Conservation (phyloP, 2,797 vertebrate species). For the Spea hammondii region DNA sequence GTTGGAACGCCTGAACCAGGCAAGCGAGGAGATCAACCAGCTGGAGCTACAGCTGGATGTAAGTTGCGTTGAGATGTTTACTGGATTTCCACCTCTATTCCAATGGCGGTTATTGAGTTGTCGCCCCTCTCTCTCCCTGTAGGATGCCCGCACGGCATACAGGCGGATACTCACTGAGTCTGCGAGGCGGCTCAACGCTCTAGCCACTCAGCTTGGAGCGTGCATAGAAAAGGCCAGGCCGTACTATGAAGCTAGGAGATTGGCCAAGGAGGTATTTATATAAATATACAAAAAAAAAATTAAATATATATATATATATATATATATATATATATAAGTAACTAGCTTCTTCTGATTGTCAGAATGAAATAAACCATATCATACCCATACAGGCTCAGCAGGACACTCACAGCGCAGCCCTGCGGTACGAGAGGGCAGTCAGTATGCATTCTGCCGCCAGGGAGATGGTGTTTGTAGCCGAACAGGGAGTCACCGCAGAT, state of each 20-base stretch:
- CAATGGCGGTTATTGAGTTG: not conserved
- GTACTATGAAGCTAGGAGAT: constrained; percentile 85
- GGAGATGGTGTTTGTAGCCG: constrained; percentile 91
- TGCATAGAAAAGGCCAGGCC: constrained; percentile 89
- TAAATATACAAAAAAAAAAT: too few species aligned
- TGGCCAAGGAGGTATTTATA: constrained; percentile 83
- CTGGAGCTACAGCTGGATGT: constrained; percentile 87
- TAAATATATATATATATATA: too few species aligned
- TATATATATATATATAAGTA: too few species aligned
- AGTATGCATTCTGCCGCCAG: constrained; percentile 89
- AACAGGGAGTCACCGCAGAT: constrained; percentile 87
- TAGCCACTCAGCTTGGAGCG: constrained; percentile 81
- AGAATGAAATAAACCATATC: too few species aligned
- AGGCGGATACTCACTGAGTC: constrained; percentile 87
- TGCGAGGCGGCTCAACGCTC: constrained; percentile 81
- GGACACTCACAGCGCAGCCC: constrained; percentile 86
- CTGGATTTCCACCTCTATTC: not conserved
- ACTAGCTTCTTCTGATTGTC: too few species aligned
- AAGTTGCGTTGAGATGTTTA: constrained; percentile 57
- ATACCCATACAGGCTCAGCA: constrained; percentile 78
- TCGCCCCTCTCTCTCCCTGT: constrained; percentile 1
- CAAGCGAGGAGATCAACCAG: constrained; percentile 87
- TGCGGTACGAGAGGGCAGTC: constrained; percentile 85
- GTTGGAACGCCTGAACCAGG: constrained; percentile 87
- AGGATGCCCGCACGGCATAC: constrained; percentile 87